phyloP scores from a whole-genome alignment of 2,113 vertebrate genomes.

The Charina bottae region DNA sequence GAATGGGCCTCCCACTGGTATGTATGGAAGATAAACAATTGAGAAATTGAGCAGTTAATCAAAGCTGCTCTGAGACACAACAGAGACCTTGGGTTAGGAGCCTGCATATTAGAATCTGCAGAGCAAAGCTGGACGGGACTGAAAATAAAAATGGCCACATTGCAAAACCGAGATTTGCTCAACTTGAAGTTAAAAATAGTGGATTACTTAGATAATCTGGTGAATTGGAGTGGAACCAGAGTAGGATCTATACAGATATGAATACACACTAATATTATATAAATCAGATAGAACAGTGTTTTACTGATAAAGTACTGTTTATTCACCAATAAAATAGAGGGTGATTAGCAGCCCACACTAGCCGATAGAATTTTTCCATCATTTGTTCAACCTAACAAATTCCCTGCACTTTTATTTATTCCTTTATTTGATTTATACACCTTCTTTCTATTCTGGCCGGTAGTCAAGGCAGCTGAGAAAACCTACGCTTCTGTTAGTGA shows the following conservation, averaged over 20 bases:
- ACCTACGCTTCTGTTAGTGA: not conserved
- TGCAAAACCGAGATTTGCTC: not conserved
- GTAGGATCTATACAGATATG: not conserved
- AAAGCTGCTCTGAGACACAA: conserved; percentile 18
- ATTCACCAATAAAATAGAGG: not conserved
- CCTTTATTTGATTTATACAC: not conserved
- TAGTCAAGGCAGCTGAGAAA: not conserved
- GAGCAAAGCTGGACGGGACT: not conserved
- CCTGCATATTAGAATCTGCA: not conserved
- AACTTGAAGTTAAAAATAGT: not conserved
- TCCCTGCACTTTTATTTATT: not conserved
- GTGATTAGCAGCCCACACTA: too few species aligned
- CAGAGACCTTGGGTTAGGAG: conserved; percentile 8
- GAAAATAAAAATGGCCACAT: not conserved
- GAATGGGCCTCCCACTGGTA: conserved; percentile 28
- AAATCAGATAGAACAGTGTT: not conserved
- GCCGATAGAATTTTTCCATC: not conserved
- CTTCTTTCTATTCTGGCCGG: not conserved
- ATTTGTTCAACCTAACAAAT: not conserved
- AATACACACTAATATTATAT: not conserved
- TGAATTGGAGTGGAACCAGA: not conserved
- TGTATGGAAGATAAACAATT: conserved; percentile 35
- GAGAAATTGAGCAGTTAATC: conserved; percentile 39
- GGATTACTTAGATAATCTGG: not conserved
- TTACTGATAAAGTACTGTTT: not conserved